Base-by-base conservation (phyloP, 2,797 vertebrate species). In the Natrix natrix region DNA sequence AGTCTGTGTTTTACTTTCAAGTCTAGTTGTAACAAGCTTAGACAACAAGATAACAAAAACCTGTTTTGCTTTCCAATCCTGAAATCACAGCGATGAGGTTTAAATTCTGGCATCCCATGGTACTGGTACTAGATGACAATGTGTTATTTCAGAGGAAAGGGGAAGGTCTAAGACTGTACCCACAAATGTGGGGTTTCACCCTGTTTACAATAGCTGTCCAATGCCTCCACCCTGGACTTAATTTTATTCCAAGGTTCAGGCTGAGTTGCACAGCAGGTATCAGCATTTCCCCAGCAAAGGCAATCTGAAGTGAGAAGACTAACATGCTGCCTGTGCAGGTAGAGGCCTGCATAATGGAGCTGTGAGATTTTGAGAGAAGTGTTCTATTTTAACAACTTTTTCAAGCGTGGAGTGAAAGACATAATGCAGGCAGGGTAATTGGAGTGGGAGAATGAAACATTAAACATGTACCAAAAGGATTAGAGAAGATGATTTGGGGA, bases 241-340 rank as follows among this genome's bases (percentile, higher is more conserved):
- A 98, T 98, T 98, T 98, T 97, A 94, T 97, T 96, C 96, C 96
- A 86, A 95, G 90, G 96, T 98, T 96, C 97, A 97, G 97, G 96
- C 96, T 96, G 97, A 97, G 97, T 95, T 93, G 97, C 98, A 95
- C 98, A 17, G 94, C 97, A 3, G 98, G 98, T 97, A 97, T 97
- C 97, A 97, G 69, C 16, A 96, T 97, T 98, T 97, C 94, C 97
- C 94, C 98, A 97, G 98, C 98, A 98, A 98, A 99, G 98, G 98
- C 99, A 99, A 99, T 99, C 98, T 98, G 98, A 99, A 98, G 99
- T 99, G 99, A 98, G 98, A 99, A 99, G 98, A 98, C 97, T 98
- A 97, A 96, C 98, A 97, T 98, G 97, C 98, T 98, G 98, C 97
- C 98, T 96, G 97, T 98, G 96, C 98, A 99, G 98, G 99, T 99